A percentile compares a stretch with the other conserved stretches of the same genome.
phyloP scores from a whole-genome alignment of 2,888 invertebrate species.

The Orthosia gothica region DNA sequence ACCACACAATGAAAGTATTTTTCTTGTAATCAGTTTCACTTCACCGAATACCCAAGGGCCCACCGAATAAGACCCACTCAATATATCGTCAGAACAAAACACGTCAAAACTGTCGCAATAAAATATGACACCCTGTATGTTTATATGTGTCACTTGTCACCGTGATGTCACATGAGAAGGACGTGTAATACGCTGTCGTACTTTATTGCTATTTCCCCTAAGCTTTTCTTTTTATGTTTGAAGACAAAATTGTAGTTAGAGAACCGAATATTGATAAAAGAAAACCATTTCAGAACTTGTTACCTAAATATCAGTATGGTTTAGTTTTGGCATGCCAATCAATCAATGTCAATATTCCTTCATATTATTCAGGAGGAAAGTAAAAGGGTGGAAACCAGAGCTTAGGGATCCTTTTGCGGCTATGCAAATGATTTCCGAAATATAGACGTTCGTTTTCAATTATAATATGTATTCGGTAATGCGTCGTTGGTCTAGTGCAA shows the following conservation, averaged over 20 bases:
- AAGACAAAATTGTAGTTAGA: neutral
- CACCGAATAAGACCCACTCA: constrained; percentile 29
- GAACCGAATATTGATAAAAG: neutral
- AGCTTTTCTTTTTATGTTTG: constrained; percentile 2
- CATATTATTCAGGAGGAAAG: neutral
- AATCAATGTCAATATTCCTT: constrained; percentile 19
- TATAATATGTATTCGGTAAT: neutral
- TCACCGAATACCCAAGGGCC: neutral
- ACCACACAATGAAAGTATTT: neutral
- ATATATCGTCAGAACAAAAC: constrained; percentile 34
- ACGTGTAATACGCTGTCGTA: constrained; percentile 25
- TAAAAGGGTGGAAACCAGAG: constrained; percentile 4
- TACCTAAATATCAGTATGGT: neutral
- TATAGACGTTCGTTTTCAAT: constrained; percentile 1
- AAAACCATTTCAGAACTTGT: neutral
- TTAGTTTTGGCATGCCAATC: constrained; percentile 9
- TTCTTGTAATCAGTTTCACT: constrained; percentile 7
- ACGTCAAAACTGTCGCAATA: constrained; percentile 41
- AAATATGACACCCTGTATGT: constrained; percentile 48
- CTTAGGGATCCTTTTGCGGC: constrained; percentile 3
- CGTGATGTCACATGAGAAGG: constrained; percentile 19
- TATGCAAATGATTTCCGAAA: constrained; percentile 9
- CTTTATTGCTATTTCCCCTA: constrained; percentile 1
- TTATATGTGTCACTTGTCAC: constrained; percentile 46
- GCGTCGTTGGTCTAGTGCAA: no score